phyloP scores from a whole-genome alignment of 2,113 vertebrate genomes.

The Monopterus albus region DNA sequence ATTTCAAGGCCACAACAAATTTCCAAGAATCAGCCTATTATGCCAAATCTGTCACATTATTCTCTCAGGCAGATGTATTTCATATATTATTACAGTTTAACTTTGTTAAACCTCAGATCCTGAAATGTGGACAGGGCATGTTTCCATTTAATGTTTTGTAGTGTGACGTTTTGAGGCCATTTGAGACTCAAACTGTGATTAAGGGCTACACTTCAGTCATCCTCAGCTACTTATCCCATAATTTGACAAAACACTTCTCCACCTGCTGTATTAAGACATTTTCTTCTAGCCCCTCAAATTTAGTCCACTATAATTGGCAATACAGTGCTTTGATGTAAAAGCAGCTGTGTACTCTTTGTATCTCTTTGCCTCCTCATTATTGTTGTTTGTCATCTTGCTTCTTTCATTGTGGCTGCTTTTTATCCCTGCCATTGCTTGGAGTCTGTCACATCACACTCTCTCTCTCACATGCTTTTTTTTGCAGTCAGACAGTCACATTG shows the following conservation, averaged over 20 bases:
- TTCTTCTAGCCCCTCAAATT: conserved; percentile 26
- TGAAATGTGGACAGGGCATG: background rate
- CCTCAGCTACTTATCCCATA: conserved; percentile 25
- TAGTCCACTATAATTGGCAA: conserved; percentile 48
- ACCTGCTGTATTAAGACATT: conserved; percentile 26
- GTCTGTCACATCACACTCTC: conserved; percentile 1
- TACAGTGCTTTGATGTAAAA: conserved; percentile 57
- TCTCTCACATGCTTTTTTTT: background rate
- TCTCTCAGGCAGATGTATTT: conserved; percentile 5
- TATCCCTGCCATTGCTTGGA: conserved; percentile 47
- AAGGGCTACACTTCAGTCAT: conserved; percentile 41
- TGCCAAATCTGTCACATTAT: background rate
- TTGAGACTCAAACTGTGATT: conserved; percentile 24
- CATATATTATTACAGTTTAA: too few relatives aligned
- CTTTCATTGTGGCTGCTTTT: conserved; percentile 47
- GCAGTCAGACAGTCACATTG: conserved; percentile 10
- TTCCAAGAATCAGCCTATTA: background rate
- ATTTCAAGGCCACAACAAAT: too few relatives aligned
- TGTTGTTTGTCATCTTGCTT: conserved; percentile 55
- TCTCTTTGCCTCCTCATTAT: conserved; percentile 53
- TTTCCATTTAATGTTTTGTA: background rate
- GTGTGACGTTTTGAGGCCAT: background rate
- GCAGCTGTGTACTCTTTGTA: conserved; percentile 51
- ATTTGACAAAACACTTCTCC: conserved; percentile 40
- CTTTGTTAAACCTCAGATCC: too few relatives aligned